phyloP scores from a whole-genome alignment of 2,113 vertebrate genomes.

The Malurus elegans region DNA sequence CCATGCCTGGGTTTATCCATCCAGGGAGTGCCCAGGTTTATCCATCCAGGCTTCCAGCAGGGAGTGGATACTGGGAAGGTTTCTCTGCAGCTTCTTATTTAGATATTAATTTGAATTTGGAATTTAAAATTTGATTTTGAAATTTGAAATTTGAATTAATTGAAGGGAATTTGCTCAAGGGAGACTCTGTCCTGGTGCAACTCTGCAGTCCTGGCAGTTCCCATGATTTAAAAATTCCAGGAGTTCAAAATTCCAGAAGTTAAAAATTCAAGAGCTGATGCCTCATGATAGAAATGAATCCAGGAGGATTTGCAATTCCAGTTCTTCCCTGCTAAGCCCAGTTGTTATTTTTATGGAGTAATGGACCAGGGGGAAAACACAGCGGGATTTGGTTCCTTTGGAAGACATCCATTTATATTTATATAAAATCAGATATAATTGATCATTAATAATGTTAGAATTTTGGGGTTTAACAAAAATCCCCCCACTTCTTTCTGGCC shows the following conservation, averaged over 20 bases:
- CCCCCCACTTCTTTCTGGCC: background rate
- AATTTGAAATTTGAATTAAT: too few species aligned
- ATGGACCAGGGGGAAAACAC: background rate
- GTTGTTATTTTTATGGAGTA: background rate
- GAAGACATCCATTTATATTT: background rate
- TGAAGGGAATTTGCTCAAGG: background rate
- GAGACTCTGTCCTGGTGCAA: background rate
- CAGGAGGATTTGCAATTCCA: background rate
- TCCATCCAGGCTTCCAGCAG: background rate
- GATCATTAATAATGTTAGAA: background rate
- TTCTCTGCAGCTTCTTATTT: background rate
- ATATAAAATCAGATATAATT: background rate
- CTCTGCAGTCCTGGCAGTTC: background rate
- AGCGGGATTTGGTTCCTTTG: background rate
- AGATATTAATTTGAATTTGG: background rate
- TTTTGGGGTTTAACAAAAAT: background rate
- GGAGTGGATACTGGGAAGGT: background rate
- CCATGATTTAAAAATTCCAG: background rate
- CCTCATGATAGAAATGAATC: background rate
- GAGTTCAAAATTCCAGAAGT: background rate
- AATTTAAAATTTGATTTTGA: too few species aligned
- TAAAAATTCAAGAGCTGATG: background rate
- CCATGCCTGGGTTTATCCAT: rapidly evolving
- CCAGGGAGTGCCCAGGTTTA: background rate
- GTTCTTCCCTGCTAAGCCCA: background rate